These are phyloP conservation scores for Nyleta sp. DNA, from an alignment of 2,888 invertebrate genomes.

Conservation along the genomic window DNA sequence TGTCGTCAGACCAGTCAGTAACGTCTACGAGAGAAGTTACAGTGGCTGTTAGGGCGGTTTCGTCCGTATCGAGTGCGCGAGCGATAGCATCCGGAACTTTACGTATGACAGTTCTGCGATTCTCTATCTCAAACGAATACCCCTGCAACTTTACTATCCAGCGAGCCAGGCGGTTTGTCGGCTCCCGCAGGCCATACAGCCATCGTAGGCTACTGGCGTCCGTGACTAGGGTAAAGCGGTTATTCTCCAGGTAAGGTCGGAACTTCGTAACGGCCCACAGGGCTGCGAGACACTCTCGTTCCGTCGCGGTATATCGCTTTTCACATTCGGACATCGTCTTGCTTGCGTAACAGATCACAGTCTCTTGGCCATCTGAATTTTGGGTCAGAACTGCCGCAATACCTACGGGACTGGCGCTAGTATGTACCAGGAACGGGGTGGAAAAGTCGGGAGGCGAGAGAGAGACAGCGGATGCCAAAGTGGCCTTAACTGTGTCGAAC, in stretches of 20 bases:
- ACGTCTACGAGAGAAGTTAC: too few species aligned
- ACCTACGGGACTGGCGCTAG: neutral
- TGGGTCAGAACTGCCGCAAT: neutral
- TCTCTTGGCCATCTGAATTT: neutral
- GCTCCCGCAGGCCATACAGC: neutral
- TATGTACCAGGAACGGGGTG: neutral
- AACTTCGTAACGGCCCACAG: slow-evolving; percentile 62
- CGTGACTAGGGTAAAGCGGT: slow-evolving; percentile 62
- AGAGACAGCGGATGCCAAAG: neutral
- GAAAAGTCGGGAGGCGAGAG: neutral
- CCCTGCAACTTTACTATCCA: slow-evolving; percentile 34
- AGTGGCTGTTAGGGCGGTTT: too few species aligned
- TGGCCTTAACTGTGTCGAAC: neutral
- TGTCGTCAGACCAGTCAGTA: too few species aligned
- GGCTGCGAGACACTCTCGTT: slow-evolving; percentile 65
- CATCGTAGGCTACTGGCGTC: slow-evolving; percentile 64
- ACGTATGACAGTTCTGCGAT: neutral
- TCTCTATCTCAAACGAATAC: neutral
- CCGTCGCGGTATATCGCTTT: slow-evolving; percentile 55
- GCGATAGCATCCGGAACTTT: neutral
- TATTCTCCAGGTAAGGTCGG: slow-evolving; percentile 64
- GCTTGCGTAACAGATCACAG: slow-evolving; percentile 69
- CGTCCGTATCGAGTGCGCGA: neutral
- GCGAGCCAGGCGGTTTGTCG: slow-evolving; percentile 49
- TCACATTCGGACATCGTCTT: slow-evolving; percentile 41